Evolutionary conservation across 53 echinoderm and acorn worm species (phyloP).

Genomic region (Echinometra lucunter): DNA sequence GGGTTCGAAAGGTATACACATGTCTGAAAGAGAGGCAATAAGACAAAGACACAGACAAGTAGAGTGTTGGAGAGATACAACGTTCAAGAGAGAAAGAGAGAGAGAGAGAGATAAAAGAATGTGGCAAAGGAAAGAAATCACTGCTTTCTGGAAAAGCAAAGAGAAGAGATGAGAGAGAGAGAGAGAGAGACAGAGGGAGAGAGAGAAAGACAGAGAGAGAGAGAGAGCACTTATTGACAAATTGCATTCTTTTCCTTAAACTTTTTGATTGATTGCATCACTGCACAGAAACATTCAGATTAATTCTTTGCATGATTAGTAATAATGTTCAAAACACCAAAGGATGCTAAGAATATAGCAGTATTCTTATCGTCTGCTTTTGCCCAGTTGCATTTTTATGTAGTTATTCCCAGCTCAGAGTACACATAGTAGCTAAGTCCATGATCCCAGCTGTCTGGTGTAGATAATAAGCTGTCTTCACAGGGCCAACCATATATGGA

Average conservation of each 20-base stretch:
- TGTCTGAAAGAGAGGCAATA: neutral
- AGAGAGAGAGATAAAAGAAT: too few relatives aligned
- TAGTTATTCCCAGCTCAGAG: too few relatives aligned
- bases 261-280: neutral
- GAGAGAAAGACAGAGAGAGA: neutral
- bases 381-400: neutral
- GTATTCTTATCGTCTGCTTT: too few relatives aligned
- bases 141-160: too few relatives aligned
- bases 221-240: neutral
- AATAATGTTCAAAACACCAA: neutral
- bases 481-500: slow-evolving; percentile 16
- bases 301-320: neutral
- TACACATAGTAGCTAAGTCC: too few relatives aligned
- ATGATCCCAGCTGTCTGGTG: slow-evolving; percentile 18
- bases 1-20: neutral
- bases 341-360: neutral
- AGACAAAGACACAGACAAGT: neutral
- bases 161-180: too few relatives aligned
- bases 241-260: neutral
- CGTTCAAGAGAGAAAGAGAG: neutral
- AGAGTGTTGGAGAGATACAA: neutral
- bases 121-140: too few relatives aligned
- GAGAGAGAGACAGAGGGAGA: neutral
- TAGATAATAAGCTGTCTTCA: neutral
- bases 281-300: neutral